A percentile compares a stretch with the other conserved stretches of the same genome.
These are phyloP conservation scores for Bellardia bayeri DNA, from an alignment of 2,888 invertebrate species.

Conservation along the genomic window DNA sequence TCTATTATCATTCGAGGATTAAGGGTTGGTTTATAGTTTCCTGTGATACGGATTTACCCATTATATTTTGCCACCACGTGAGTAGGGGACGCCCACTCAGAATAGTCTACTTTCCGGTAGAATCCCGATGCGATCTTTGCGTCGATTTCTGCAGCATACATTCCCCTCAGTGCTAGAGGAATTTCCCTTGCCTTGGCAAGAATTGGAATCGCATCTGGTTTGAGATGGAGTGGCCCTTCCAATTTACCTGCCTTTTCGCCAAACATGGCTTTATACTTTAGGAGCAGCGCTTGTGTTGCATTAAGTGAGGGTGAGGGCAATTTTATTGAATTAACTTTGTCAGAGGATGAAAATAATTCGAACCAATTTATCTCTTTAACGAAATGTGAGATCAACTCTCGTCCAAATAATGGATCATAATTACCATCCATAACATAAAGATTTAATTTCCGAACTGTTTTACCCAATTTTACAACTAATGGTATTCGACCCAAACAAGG, in stretches of 20 bases:
- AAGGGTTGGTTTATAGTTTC: no score
- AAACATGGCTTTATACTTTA: not conserved
- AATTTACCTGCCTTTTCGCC: not conserved
- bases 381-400: conserved; percentile 30
- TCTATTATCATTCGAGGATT: no score
- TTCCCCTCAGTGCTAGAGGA: not conserved
- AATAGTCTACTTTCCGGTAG: no score
- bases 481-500: conserved; percentile 27
- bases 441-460: not conserved
- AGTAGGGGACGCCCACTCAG: no score
- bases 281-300: not conserved
- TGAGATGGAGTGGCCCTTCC: conserved; percentile 4
- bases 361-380: conserved; percentile 19
- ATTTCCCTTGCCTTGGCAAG: conserved; percentile 6
- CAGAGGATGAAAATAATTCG: conserved; percentile 11
- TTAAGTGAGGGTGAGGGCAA: conserved; percentile 4
- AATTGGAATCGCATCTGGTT: conserved; percentile 1
- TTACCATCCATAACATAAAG: conserved; percentile 29
- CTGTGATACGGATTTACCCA: no score
- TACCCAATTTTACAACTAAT: not conserved
- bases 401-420: not conserved
- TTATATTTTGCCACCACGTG: no score
- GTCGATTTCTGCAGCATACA: conserved; percentile 13
- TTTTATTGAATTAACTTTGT: conserved; percentile 2
- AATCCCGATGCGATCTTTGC: not conserved